Evolutionary conservation across 1,140 invertebrate species (phyloP).

Genomic region (Gryon sp.): DNA sequence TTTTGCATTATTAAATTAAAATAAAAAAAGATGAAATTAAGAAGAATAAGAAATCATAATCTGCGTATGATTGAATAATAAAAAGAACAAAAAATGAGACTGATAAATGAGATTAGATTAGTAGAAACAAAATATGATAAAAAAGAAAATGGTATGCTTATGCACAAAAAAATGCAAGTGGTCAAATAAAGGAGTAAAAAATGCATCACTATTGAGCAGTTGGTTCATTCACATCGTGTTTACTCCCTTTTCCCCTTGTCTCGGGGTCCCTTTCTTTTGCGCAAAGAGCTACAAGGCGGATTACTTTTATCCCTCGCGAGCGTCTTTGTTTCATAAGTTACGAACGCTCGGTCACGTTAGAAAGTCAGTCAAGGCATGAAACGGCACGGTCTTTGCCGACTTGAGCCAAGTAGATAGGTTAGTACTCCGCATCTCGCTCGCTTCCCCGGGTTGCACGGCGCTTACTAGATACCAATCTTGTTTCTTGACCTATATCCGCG

Average conservation of each 20-base stretch:
- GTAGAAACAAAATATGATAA: no score
- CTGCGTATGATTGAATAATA: no score
- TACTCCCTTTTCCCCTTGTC: background rate
- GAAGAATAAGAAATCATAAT: no score
- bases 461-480: constrained; percentile 76
- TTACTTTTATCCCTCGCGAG: constrained; percentile 61
- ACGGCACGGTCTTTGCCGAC: constrained; percentile 62
- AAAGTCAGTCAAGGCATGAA: constrained; percentile 71
- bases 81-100: no score
- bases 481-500: constrained; percentile 78
- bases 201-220: constrained; percentile 20
- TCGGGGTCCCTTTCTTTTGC: constrained; percentile 19
- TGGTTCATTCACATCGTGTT: constrained; percentile 49
- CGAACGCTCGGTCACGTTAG: constrained; percentile 76
- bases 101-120: no score
- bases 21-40: no score
- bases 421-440: constrained; percentile 65
- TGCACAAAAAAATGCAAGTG: no score
- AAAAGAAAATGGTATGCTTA: no score
- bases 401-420: constrained; percentile 59
- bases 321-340: constrained; percentile 71
- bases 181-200: no score
- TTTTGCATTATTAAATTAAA: no score
- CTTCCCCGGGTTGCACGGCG: constrained; percentile 63
- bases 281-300: constrained; percentile 55